A percentile compares a stretch with the other conserved stretches of the same genome.
These are phyloP conservation scores for Oscheius sp. DNA, from an alignment of 2,888 invertebrate genomes.

Conservation along the genomic window DNA sequence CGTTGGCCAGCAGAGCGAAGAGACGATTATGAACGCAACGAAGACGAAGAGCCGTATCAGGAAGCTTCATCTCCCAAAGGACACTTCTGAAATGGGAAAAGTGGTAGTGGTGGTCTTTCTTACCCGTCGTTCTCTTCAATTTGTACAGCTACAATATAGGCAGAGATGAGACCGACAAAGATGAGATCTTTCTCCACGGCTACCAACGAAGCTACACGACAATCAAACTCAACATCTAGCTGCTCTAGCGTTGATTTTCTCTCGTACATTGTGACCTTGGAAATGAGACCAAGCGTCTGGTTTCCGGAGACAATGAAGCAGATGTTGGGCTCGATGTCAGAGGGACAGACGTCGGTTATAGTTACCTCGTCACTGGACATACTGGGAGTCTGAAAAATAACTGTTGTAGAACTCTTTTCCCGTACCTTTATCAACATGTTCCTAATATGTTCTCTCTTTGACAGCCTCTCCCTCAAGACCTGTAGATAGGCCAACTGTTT, in stretches of 20 bases:
- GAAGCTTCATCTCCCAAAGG: conserved; percentile 76
- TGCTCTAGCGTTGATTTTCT: conserved; percentile 38
- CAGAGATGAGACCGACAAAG: conserved; percentile 75
- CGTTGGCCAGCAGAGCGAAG: conserved; percentile 77
- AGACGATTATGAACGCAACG: conserved; percentile 74
- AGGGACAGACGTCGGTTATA: conserved; percentile 15
- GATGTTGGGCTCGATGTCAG: conserved; percentile 7
- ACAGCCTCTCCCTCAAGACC: conserved; percentile 75
- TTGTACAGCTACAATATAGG: conserved; percentile 74
- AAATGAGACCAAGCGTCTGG: conserved; percentile 50
- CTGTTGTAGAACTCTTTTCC: neutral
- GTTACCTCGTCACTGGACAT: conserved; percentile 23
- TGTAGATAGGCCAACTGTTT: conserved; percentile 76
- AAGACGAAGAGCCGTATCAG: conserved; percentile 76
- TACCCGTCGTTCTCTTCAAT: conserved; percentile 54
- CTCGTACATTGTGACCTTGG: conserved; percentile 40
- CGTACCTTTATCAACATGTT: conserved; percentile 47
- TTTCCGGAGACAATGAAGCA: conserved; percentile 41
- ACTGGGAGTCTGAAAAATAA: conserved; percentile 25
- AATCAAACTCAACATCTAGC: conserved; percentile 73
- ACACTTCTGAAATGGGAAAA: conserved; percentile 50
- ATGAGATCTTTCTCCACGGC: conserved; percentile 74
- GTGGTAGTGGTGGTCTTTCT: neutral
- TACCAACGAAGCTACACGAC: conserved; percentile 75
- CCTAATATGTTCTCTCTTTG: conserved; percentile 73